These are phyloP conservation scores for Spodoptera frugiperda DNA, from an alignment of 1,140 invertebrate genomes.

Conservation along the genomic window DNA sequence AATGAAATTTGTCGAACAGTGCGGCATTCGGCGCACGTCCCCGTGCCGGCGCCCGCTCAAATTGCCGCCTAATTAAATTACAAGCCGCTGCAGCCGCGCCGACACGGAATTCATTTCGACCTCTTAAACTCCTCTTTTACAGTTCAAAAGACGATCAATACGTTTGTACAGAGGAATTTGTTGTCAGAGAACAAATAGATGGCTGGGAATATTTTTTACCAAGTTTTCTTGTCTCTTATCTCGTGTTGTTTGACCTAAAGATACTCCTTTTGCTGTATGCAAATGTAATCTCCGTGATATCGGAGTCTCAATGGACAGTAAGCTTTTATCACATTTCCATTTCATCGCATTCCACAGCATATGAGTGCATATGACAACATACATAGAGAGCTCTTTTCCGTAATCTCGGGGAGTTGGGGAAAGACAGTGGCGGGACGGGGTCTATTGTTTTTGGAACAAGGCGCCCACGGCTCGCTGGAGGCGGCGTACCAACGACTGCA, in stretches of 20 bases:
- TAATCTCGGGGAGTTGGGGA: conserved; percentile 25
- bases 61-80: conserved; percentile 80
- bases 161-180: conserved; percentile 14
- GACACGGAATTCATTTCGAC: conserved; percentile 57
- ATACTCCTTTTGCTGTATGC: conserved; percentile 16
- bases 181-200: background rate
- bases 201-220: background rate
- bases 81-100: conserved; percentile 53
- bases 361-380: conserved; percentile 37
- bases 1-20: conserved; percentile 75
- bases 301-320: conserved; percentile 8
- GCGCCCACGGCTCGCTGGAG: background rate
- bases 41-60: conserved; percentile 62
- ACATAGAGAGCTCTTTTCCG: conserved; percentile 43
- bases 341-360: conserved; percentile 16
- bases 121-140: conserved; percentile 52
- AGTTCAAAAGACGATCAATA: conserved; percentile 47
- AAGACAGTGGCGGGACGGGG: conserved; percentile 27
- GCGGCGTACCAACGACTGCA: conserved; percentile 3
- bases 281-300: conserved; percentile 15
- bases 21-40: conserved; percentile 74
- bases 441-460: conserved; percentile 48
- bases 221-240: conserved; percentile 1
- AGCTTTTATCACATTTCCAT: conserved; percentile 25
- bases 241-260: background rate